phyloP scores from a whole-genome alignment of 2,888 invertebrate species.

The Zhengitettix transpicula region DNA sequence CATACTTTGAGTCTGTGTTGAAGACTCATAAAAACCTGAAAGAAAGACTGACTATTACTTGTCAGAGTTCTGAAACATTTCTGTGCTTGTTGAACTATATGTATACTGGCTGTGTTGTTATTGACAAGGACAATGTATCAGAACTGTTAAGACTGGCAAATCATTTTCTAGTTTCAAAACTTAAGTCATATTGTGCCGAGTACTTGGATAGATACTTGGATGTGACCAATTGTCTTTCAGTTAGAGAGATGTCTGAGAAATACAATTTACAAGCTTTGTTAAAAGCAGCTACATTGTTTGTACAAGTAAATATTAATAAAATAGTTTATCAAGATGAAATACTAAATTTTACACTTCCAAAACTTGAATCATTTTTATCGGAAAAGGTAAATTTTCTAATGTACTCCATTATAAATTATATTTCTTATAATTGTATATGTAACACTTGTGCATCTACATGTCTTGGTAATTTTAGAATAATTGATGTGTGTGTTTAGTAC shows the following conservation, averaged over 20 bases:
- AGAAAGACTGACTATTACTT: conserved; percentile 36
- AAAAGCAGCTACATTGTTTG: conserved; percentile 36
- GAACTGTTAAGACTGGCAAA: conserved; percentile 43
- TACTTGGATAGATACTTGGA: conserved; percentile 43
- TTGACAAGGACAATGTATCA: conserved; percentile 39
- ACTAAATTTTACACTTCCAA: conserved; percentile 28
- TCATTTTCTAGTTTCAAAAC: conserved; percentile 39
- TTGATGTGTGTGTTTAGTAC: no score
- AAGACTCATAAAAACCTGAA: conserved; percentile 33
- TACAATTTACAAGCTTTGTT: conserved; percentile 38
- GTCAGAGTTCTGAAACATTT: conserved; percentile 39
- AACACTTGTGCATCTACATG: neutral
- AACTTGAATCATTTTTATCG: conserved; percentile 33
- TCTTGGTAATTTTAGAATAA: neutral
- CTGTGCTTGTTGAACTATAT: conserved; percentile 41
- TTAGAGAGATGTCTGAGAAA: conserved; percentile 39
- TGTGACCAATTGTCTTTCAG: conserved; percentile 41
- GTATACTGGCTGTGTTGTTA: conserved; percentile 40
- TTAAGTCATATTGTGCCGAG: conserved; percentile 45
- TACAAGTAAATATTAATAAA: conserved; percentile 32
- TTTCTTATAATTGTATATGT: neutral
- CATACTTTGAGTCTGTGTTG: conserved; percentile 44
- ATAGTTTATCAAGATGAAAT: conserved; percentile 37
- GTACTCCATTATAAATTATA: neutral
- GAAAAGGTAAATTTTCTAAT: conserved; percentile 28